Base-by-base conservation (phyloP, 2,888 invertebrate genomes). In the Eugnorisma glareosa region DNA sequence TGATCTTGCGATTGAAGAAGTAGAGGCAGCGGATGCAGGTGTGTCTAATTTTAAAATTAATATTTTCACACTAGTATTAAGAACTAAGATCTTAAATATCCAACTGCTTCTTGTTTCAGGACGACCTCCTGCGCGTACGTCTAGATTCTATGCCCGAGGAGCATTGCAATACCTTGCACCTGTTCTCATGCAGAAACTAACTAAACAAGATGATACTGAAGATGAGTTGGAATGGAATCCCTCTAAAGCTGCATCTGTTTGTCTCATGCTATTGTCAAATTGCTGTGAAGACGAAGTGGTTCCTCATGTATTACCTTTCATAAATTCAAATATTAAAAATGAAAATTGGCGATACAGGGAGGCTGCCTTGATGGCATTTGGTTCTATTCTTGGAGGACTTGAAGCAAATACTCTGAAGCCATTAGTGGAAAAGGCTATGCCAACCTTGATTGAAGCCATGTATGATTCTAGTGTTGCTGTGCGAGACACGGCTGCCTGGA, bases 151-250 rank as follows among this genome's bases (percentile, higher is more conserved):
- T 95, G 99, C 99, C n/a, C 98, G 99, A 94, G 99, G 99, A 82
- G 99, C 99, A 45, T 96, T 99, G 31, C 99, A 99, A 92, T 99
- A 98, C 94, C 97, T 99, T 74, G 99, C 99, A 51, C 99, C 99
- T 24, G 98, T 99, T 67, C 97, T 99, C 21, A 98, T 99, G 96
- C 98, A 98, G 90, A 99, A 99, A 91, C 96, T 99, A 48, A 99
- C 99, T 13, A 99, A 99, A 94, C 99, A 99, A 96, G 99, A 99
- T 93, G 99, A 99, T 93, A 97, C 98, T 89, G 99, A 99, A 93
- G 99, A 99, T 94, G 99, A 99, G 93, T 99, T 99, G 92, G 99
- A 99, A 91, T 99, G 99, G 99, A 99, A 99, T 95, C 99, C 99
- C 1, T 99, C 99, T 88, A 99, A 99, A 97, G 99, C 99, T 1